Evolutionary conservation across 1,140 invertebrate species (phyloP).

Genomic region (Eumaeus atala): DNA sequence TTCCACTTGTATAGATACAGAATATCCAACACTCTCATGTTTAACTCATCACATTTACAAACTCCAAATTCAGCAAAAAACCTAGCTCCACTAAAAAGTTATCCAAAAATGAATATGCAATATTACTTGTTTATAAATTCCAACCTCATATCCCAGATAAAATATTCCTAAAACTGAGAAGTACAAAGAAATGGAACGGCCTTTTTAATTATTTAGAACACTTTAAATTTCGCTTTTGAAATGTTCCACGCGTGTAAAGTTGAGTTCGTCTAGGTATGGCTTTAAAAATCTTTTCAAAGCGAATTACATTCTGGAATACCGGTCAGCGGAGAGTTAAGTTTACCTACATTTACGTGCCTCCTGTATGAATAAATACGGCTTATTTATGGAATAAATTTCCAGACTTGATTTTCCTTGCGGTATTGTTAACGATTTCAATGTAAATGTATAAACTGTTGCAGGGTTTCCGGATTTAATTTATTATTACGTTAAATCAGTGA

Average conservation of each 20-base stretch:
- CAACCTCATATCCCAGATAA: slow-evolving; percentile 5
- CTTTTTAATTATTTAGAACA: slow-evolving; percentile 7
- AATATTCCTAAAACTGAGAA: neutral
- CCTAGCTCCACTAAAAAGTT: no score
- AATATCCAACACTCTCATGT: no score
- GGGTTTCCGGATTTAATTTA: neutral
- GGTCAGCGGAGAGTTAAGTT: neutral
- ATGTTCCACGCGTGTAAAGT: neutral
- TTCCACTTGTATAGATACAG: no score
- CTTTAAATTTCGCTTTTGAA: slow-evolving; percentile 6
- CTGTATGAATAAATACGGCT: neutral
- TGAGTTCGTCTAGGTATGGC: neutral
- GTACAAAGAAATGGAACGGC: neutral
- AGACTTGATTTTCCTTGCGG: neutral
- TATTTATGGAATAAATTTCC: neutral
- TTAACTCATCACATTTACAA: no score
- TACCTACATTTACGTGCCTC: no score
- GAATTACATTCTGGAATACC: neutral
- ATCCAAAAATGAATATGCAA: no score
- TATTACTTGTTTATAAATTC: neutral
- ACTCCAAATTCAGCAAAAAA: no score
- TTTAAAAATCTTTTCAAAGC: slow-evolving; percentile 9
- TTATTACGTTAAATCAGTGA: no score
- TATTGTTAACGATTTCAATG: slow-evolving; percentile 4
- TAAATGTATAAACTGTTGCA: neutral